A percentile compares a stretch with the other conserved stretches of the same genome.
Evolutionary conservation across 2,888 invertebrate genomes (phyloP).

Genomic region (Phytoseiulus persimilis): DNA sequence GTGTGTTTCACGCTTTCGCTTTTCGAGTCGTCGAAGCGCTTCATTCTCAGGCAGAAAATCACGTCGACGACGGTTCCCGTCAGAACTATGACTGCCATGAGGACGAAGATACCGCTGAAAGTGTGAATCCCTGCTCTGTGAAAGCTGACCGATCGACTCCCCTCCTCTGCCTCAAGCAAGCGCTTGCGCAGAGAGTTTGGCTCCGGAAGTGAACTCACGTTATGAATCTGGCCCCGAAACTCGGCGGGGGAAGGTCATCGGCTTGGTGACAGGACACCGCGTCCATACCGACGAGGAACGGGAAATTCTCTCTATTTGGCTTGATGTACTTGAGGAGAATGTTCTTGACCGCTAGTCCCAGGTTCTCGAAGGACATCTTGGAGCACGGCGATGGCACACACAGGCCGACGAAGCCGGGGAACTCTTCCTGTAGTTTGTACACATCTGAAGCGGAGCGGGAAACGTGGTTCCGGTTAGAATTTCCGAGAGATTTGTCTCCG

Average conservation of each 20-base stretch:
- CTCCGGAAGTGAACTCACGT: too few species aligned
- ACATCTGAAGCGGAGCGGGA: not conserved
- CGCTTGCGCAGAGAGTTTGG: too few species aligned
- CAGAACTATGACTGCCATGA: not conserved
- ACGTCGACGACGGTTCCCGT: slow-evolving; percentile 7
- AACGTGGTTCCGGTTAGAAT: too few species aligned
- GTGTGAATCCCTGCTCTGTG: too few species aligned
- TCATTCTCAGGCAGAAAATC: not conserved
- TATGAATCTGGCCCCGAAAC: not conserved
- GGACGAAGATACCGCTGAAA: slow-evolving; percentile 12
- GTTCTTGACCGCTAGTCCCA: slow-evolving; percentile 17
- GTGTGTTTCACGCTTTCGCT: not conserved
- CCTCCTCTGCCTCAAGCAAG: too few species aligned
- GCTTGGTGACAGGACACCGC: not conserved
- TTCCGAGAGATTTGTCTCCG: too few species aligned
- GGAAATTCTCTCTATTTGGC: not conserved
- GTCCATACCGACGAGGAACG: slow-evolving; percentile 6
- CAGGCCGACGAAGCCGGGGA: slow-evolving; percentile 10
- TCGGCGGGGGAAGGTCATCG: not conserved
- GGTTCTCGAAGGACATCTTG: slow-evolving; percentile 8
- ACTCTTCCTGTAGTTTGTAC: slow-evolving; percentile 18
- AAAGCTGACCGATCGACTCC: too few species aligned
- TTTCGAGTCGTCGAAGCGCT: not conserved
- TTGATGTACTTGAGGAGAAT: slow-evolving; percentile 22
- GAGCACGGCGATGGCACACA: slow-evolving; percentile 16